A percentile compares a stretch with the other conserved stretches of the same genome.
phyloP scores from a whole-genome alignment of 2,797 vertebrate genomes.

The Peromyscus aztecus region DNA sequence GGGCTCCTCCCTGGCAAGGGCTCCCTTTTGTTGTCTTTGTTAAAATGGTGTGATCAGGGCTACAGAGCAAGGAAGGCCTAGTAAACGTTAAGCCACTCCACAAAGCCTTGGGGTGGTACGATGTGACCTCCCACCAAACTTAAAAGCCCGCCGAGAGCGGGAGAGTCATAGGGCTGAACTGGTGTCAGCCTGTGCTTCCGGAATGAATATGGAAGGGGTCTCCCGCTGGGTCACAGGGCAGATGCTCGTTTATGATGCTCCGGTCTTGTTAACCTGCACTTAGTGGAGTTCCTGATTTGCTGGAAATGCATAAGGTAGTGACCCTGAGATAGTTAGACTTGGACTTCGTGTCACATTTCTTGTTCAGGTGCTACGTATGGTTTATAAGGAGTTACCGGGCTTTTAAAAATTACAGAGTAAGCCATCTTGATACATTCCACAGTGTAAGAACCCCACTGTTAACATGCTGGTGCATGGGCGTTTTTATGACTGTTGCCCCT shows the following conservation, averaged over 20 bases:
- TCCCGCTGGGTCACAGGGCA: conserved; percentile 78
- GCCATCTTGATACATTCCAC: conserved; percentile 75
- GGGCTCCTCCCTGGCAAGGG: not conserved
- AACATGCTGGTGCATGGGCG: conserved; percentile 51
- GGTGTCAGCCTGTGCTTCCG: conserved; percentile 72
- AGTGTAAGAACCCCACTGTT: conserved; percentile 51
- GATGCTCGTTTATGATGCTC: conserved; percentile 77
- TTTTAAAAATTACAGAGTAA: conserved; percentile 81
- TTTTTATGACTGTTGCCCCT: conserved; percentile 54
- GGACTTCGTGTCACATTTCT: conserved; percentile 78
- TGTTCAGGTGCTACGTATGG: conserved; percentile 72
- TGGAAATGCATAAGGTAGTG: conserved; percentile 71
- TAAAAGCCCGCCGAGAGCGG: conserved; percentile 56
- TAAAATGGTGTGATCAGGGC: conserved; percentile 48
- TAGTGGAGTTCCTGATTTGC: conserved; percentile 69
- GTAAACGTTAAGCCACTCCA: not conserved
- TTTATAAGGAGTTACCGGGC: conserved; percentile 78
- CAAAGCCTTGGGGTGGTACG: not conserved
- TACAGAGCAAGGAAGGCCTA: conserved; percentile 31
- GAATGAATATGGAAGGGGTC: conserved; percentile 78
- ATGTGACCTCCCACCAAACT: conserved; percentile 66
- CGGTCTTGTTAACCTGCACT: conserved; percentile 77
- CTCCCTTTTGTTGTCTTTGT: conserved; percentile 65
- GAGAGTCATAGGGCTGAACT: not conserved
- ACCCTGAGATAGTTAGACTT: conserved; percentile 78